Evolutionary conservation across 2,113 vertebrate genomes (phyloP).

Genomic region (Anseranas semipalmata): DNA sequence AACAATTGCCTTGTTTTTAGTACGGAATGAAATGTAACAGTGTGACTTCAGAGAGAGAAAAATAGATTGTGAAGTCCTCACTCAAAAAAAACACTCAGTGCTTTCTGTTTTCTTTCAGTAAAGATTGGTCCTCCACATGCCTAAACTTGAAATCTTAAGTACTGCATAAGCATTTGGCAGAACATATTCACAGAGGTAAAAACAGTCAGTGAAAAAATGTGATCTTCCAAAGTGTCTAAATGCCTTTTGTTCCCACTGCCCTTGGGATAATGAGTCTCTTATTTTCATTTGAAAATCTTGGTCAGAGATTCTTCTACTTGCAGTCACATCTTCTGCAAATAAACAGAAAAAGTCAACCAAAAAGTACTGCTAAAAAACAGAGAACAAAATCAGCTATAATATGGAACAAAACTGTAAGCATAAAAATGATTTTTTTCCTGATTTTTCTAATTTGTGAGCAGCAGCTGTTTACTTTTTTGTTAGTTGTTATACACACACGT

Average conservation of each 20-base stretch:
- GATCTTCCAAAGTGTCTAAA: background rate
- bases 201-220: background rate
- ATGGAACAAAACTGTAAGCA: background rate
- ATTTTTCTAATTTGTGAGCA: background rate
- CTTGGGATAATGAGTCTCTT: background rate
- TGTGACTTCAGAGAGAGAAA: background rate
- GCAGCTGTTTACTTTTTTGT: background rate
- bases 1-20: fast-evolving
- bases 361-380: background rate
- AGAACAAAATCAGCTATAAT: background rate
- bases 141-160: background rate
- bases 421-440: background rate
- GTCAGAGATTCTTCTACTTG: background rate
- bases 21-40: background rate
- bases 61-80: background rate
- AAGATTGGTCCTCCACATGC: background rate
- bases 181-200: background rate
- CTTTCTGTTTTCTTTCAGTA: background rate
- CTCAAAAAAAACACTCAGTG: background rate
- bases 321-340: background rate
- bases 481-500: background rate
- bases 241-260: background rate
- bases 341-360: background rate
- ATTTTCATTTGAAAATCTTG: background rate
- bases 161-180: background rate